Evolutionary conservation across 2,888 invertebrate species (phyloP).

Genomic region (Schrankia costaestrigalis): DNA sequence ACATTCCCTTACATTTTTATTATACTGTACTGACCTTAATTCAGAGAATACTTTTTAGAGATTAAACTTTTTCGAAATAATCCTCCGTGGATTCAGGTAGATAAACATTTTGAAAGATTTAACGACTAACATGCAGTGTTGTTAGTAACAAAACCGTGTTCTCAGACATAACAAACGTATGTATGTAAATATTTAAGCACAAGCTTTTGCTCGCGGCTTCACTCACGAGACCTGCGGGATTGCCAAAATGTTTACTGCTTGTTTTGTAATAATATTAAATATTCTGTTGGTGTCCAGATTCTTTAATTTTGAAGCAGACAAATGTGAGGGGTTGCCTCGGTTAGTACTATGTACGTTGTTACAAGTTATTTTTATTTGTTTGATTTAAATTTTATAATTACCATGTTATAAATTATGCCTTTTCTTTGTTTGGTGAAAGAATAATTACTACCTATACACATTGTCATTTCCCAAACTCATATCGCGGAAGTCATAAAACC

Average conservation of each 20-base stretch:
- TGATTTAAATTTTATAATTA: too few species aligned
- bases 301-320: conserved; percentile 14
- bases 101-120: conserved; percentile 22
- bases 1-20: background rate
- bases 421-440: too few species aligned
- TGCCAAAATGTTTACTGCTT: conserved; percentile 19
- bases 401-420: too few species aligned
- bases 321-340: too few species aligned
- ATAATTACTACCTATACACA: too few species aligned
- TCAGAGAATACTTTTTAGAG: conserved; percentile 18
- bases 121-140: conserved; percentile 12
- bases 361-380: too few species aligned
- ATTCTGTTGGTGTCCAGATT: conserved; percentile 19
- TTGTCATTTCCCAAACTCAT: too few species aligned
- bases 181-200: conserved; percentile 26
- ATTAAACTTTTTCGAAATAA: conserved; percentile 28
- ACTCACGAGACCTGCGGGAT: conserved; percentile 24
- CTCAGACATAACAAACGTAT: conserved; percentile 14
- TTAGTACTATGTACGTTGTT: too few species aligned
- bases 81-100: conserved; percentile 13
- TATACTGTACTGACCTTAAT: too few species aligned
- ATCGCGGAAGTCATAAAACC: too few species aligned
- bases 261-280: conserved; percentile 13
- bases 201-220: conserved; percentile 13
- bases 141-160: conserved; percentile 8